These are phyloP conservation scores for Penaeus chinensis DNA, from an alignment of 1,140 invertebrate genomes.

Conservation along the genomic window DNA sequence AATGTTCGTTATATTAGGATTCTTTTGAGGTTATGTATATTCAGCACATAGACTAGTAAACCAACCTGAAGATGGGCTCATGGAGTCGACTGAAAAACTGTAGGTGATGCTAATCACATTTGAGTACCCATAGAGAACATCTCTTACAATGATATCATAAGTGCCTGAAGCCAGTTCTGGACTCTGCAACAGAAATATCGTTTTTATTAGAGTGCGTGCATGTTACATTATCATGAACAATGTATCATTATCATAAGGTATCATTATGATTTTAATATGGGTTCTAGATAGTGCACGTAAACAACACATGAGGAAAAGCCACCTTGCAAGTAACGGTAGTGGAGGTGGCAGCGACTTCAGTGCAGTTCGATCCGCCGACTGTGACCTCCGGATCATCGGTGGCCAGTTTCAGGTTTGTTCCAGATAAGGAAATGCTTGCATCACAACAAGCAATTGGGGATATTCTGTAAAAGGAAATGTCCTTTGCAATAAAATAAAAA, in stretches of 20 bases:
- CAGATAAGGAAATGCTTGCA: slow-evolving; percentile 16
- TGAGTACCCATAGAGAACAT: slow-evolving; percentile 39
- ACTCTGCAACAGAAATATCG: background rate
- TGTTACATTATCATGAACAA: background rate
- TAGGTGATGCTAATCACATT: slow-evolving; percentile 28
- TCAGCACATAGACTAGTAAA: background rate
- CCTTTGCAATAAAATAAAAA: background rate
- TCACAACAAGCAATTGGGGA: background rate
- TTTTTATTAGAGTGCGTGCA: background rate
- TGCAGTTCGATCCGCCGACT: slow-evolving; percentile 17
- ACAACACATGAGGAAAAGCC: background rate
- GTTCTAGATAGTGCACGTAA: background rate
- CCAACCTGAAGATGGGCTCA: slow-evolving; percentile 25
- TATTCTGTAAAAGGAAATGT: slow-evolving; percentile 4
- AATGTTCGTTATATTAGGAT: background rate
- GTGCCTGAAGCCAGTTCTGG: slow-evolving; percentile 22
- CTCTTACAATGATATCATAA: slow-evolving; percentile 26
- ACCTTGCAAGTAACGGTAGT: slow-evolving; percentile 22
- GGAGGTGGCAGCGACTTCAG: background rate
- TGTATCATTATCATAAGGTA: too few relatives aligned
- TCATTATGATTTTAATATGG: too few relatives aligned
- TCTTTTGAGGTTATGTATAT: background rate
- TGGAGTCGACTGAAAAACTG: background rate
- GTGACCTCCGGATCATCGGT: slow-evolving; percentile 1
- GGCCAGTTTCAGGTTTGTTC: slow-evolving; percentile 6